Base-by-base conservation (phyloP, 2,888 invertebrate genomes). In the Mesochorus sp. region DNA sequence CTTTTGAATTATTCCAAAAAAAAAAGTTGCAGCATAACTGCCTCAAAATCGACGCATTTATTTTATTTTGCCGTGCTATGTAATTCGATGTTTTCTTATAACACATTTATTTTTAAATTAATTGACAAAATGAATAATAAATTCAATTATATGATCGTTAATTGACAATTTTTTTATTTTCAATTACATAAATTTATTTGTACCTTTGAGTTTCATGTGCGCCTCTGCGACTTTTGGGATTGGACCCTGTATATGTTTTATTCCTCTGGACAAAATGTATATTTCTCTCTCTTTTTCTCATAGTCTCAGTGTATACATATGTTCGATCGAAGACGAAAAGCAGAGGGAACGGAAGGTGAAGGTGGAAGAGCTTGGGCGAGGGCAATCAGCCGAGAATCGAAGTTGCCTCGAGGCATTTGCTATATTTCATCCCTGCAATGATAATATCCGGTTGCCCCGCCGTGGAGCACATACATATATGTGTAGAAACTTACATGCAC, bases 371-470 rank as follows among this genome's bases (percentile, higher is more conserved):
- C 71, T n/a, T 71, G 53, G 79, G 71, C 75, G 64, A 67, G 77
- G 71, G 81, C 78, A 80, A 81, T 82, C 80, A 80, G 53, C 62
- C n/a, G 51, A 57, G 78, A 80, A 81, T 82, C 76, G 81, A 80
- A 77, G 70, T 66, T 76, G 78, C 80, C 80, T 67, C 72, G 66
- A 72, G 82, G 82, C 80, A 74, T 74, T 73, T 62, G 81, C 76
- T 75, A 82, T 82, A 82, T 82, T 82, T 82, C 81, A 82, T 80
- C 67, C 62, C 70, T 71, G 76, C 80, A 80, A 80, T 81, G 82
- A 81, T 82, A 82, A 82, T 81, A 81, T 82, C 81, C 82, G 82
- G 79, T 82, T 82, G 81, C 79, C 37, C 66, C 73, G n/a, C n/a
- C n/a, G 66, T 37, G 49, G 31, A 53, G 70, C 55, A 49, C 37